Evolutionary conservation across 64 coral and sea anemone species (phyloP), one percentile per base, ranked within the genome.

Genomic region (Pocillopora verrucosa): DNA sequence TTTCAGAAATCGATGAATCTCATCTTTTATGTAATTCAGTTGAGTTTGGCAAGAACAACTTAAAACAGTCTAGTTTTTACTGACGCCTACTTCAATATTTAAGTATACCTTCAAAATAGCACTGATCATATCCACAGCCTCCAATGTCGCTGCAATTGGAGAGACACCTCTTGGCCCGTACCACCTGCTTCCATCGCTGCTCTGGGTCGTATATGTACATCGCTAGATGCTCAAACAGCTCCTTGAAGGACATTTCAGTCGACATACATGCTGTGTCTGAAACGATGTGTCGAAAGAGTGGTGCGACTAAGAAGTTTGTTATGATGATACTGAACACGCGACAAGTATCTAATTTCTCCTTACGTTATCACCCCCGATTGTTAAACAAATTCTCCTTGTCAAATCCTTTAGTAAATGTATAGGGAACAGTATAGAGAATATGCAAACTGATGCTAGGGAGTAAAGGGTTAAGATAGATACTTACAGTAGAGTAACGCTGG

Each of bases 401-500:
- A 51, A 51, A 51, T 30, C 41, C 7, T 4, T 51, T 51, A 51
- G 41, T 51, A 51, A 51, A 51, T 51, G 41, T 51, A 4, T 51
- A 51, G 41, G 7, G 41, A 51, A 3, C 41, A 51, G 41, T 51
- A 3, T 7, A 51, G 41, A 51, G 41, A 51, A 51, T 4, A 51
- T 51, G 41, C 41, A 51, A 0, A 56, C 5, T 35, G 1, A 59
- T 16, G 19, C 62, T 73, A 9, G 36, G 19, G 17, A 15, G 45
- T 60, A 45, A 0, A 10, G 57, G 5, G 5, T 15, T 25, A 10
- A 10, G 13, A 79, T 73, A 69, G 10, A 51, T 84, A 98, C 97
- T 93, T 93, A 99, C 97, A 99, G 24, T 99, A 99, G 11, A 95
- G 83, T 76, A 99, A 89, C 5, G 97, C 97, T 19, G 97, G 97